Evolutionary conservation across 2,113 vertebrate genomes (phyloP).

Genomic region (Bungarus multicinctus): DNA sequence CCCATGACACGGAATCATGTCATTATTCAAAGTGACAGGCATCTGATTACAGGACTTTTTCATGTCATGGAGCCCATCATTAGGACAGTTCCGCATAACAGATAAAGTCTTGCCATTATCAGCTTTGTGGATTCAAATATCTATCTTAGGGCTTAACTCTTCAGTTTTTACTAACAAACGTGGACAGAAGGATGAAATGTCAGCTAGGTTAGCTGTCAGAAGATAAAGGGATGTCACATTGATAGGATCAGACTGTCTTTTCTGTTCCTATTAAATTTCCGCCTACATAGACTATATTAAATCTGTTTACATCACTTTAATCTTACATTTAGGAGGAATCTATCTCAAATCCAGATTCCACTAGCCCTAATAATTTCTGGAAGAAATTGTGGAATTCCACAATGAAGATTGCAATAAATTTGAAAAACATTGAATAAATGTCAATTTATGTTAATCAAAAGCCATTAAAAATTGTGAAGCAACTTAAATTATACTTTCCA

Average conservation of each 20-base stretch:
- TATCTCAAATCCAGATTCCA: neutral
- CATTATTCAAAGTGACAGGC: conserved; percentile 47
- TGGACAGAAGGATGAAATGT: conserved; percentile 34
- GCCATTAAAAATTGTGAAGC: neutral
- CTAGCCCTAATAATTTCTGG: neutral
- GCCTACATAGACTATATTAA: neutral
- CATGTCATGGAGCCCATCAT: conserved; percentile 50
- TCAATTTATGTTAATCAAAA: neutral
- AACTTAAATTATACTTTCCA: neutral
- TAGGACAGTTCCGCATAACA: conserved; percentile 48
- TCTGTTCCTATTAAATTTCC: neutral
- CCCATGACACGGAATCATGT: conserved; percentile 9
- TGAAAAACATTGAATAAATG: neutral
- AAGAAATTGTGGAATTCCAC: neutral
- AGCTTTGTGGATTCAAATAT: conserved; percentile 34
- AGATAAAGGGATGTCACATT: neutral
- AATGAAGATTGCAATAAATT: neutral
- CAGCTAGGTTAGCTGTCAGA: conserved; percentile 33
- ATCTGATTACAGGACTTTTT: conserved; percentile 35
- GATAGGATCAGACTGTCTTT: neutral
- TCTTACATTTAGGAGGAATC: neutral
- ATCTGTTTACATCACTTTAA: neutral
- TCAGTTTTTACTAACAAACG: conserved; percentile 34
- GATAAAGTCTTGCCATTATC: conserved; percentile 46
- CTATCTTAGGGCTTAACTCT: neutral